Evolutionary conservation across 1,140 invertebrate genomes (phyloP), one percentile per base, ranked within the genome.

Genomic region (Lordiphosa collinella): DNA sequence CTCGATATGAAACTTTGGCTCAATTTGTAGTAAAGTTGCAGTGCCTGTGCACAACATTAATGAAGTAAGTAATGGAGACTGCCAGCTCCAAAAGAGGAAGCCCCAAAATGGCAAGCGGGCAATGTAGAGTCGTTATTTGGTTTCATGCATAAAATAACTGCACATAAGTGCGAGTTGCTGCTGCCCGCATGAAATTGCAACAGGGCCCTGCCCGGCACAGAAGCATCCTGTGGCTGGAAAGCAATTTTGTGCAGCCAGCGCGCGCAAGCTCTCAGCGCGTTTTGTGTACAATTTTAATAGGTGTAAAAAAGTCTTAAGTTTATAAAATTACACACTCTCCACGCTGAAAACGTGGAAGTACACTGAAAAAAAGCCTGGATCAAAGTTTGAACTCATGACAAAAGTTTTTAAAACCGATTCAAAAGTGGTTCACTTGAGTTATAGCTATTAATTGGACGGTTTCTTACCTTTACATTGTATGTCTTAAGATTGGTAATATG

Each of bases 91-190:
- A 12, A 25, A 29, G 52, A 22, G 56, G 73, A 76, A 76, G 67
- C 73, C 72, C 57, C 47, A 67, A 53, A 71, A 68, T 68, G 64
- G 64, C 44, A 32, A 43, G 46, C 35, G 25, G 2, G 16, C 16
- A 18, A 29, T 43, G 47, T 13, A 1, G 32, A n/a, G 48, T 60
- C 48, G 66, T 76, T 82, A 80, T 80, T 80, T 71, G 76, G 76
- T 80, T 80, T 82, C 76, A 82, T 82, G 76, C 78, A 82, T 82
- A 82, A 80, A 80, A 80, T 82, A 80, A 65, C 71, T 59, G 65
- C 57, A 62, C 76, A 80, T 75, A 70, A 71, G 75, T 71, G 70
- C 75, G 74, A 58, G 60, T 18, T 71, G 74, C 65, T 71, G 74
- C 65, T 67, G 44, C 44, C 51, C 37, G 52, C 48, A 82, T 82